Base-by-base conservation (phyloP, 2,113 vertebrate species). In the Hiodon alosoides region DNA sequence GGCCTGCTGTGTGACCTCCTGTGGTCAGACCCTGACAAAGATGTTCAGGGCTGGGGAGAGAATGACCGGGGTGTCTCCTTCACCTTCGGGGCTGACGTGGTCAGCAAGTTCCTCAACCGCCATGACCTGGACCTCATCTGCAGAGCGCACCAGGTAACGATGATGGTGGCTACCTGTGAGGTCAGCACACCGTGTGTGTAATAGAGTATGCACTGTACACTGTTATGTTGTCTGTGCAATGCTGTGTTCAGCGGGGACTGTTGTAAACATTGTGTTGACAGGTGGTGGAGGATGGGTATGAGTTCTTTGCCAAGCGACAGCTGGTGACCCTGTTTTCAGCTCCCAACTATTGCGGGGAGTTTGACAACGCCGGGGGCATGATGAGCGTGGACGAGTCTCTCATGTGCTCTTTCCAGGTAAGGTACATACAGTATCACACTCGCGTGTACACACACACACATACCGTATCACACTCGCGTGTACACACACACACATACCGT, bases 371-470 rank as follows among this genome's bases (percentile, higher is more conserved):
- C 59, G 95, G 95, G 7, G 95, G 94, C 80, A 97, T 97, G 95
- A 97, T 97, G 95, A 97, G 95, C 55, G 95, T 97, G 85, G 95
- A 98, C 80, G 95, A 98, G 89, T 96, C 95, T 60, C 89, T 98
- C 79, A 97, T 98, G 95, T 98, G 95, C 85, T 96, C 95, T 58
- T 98, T 98, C 85, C 95, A 98, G 95, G 95, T 97, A 68, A 16
- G 5, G 7, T 5, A 52, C 48, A 50, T 16, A 31, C 5, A 61
- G 31, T 31, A 31, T 31, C 31, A 31, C 31, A 31, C 31, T 31
- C 0, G 31, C 31, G 31, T 31, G 31, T 3, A 57, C 16, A 57
- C 62, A 46, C 62, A 66, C 64, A 11, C 64, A 66, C 64, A n/a
- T n/a, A 3, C 31, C 1, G 31, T 2, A 0, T 31, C 31, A 31